Evolutionary conservation across 2,113 vertebrate species (phyloP).

Genomic region (Marmota monax): DNA sequence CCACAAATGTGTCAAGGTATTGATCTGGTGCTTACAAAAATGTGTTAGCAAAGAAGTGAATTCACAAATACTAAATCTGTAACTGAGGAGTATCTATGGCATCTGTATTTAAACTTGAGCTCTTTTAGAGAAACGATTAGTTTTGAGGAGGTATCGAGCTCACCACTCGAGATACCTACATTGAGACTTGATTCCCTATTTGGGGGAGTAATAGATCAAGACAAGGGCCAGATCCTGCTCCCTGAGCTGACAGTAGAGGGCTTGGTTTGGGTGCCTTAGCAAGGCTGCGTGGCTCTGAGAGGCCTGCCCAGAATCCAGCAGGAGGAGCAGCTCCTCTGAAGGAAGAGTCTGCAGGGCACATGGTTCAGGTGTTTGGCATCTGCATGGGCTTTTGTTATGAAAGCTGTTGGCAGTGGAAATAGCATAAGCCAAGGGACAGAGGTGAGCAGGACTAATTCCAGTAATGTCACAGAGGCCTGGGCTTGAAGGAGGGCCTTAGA

Average conservation of each 20-base stretch:
- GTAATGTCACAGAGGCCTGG: neutral
- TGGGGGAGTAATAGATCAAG: neutral
- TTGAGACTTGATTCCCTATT: neutral
- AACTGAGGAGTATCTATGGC: neutral
- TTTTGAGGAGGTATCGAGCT: neutral
- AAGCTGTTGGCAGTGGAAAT: neutral
- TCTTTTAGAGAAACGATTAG: neutral
- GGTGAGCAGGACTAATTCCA: neutral
- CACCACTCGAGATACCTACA: neutral
- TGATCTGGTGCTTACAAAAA: no score
- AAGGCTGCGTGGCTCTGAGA: neutral
- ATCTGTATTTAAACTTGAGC: neutral
- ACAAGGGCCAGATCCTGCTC: neutral
- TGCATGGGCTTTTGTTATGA: neutral
- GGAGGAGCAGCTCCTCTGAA: neutral
- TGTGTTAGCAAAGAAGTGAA: neutral
- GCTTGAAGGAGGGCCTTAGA: neutral
- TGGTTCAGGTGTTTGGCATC: rapidly evolving
- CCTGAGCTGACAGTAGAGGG: neutral
- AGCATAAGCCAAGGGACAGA: neutral
- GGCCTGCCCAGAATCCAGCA: neutral
- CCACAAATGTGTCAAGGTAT: neutral
- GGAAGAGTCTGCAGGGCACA: neutral
- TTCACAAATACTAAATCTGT: neutral
- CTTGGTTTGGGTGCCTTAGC: neutral